Evolutionary conservation across 2,797 vertebrate species (phyloP).

Genomic region (Squalus acanthias): DNA sequence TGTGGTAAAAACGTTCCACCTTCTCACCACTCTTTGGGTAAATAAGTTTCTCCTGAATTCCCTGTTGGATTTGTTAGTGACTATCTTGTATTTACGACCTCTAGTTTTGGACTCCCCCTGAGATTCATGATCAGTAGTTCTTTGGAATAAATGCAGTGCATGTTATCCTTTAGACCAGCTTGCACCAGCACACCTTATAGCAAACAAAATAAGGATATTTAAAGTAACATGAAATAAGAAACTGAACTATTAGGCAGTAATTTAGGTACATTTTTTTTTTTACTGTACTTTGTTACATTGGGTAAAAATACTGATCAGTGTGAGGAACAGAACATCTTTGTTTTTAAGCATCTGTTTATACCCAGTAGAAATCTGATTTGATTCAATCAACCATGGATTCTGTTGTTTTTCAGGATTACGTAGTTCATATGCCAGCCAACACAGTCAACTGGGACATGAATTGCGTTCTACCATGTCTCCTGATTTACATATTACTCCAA

Average conservation of each 20-base stretch:
- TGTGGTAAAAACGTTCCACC: not conserved
- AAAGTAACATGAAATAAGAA: not conserved
- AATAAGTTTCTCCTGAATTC: not conserved
- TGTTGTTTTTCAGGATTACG: slow-evolving; percentile 67
- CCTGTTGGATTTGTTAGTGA: not conserved
- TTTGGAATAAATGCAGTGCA: not conserved
- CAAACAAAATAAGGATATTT: not conserved
- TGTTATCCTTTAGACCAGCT: not conserved
- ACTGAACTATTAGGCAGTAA: not conserved
- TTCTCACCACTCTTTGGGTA: not conserved
- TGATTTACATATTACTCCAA: slow-evolving; percentile 86
- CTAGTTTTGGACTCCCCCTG: not conserved
- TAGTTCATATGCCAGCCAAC: slow-evolving; percentile 85
- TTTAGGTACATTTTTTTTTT: not conserved
- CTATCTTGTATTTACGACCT: not conserved
- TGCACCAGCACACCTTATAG: not conserved
- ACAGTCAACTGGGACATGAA: slow-evolving; percentile 83
- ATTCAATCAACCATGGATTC: slow-evolving; percentile 25
- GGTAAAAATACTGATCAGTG: not conserved
- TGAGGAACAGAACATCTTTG: not conserved
- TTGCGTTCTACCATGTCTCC: slow-evolving; percentile 79
- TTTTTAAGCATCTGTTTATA: not conserved
- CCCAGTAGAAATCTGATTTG: not conserved
- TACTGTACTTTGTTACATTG: not conserved
- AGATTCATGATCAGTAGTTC: not conserved